A percentile compares a stretch with the other conserved stretches of the same genome.
These are phyloP conservation scores for Hyposoter dolosus DNA, from an alignment of 2,888 invertebrate species.

Conservation along the genomic window DNA sequence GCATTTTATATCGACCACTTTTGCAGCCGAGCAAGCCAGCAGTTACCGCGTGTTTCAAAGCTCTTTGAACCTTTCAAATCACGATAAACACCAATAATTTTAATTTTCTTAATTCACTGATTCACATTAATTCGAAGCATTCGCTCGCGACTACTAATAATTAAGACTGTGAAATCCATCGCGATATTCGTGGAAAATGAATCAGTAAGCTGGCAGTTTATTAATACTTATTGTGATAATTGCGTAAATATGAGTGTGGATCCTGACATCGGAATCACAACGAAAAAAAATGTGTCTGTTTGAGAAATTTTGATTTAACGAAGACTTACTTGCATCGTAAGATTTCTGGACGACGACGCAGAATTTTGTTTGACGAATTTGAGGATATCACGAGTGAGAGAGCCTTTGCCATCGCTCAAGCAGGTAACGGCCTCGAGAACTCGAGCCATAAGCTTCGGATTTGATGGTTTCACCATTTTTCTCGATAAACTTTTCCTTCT, in stretches of 20 bases:
- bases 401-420: slow-evolving; percentile 75
- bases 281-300: neutral
- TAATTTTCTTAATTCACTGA: neutral
- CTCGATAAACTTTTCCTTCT: neutral
- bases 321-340: slow-evolving; percentile 76
- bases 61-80: slow-evolving; percentile 75
- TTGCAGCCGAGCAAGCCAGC: slow-evolving; percentile 76
- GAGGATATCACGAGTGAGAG: slow-evolving; percentile 76
- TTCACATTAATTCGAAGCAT: too few relatives aligned
- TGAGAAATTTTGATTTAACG: neutral
- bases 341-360: slow-evolving; percentile 70
- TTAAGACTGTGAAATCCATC: too few relatives aligned
- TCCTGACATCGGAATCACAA: neutral
- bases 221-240: neutral
- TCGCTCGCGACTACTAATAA: too few relatives aligned
- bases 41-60: slow-evolving; percentile 78
- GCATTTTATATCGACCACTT: slow-evolving; percentile 78
- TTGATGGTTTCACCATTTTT: slow-evolving; percentile 74
- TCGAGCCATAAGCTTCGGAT: slow-evolving; percentile 76
- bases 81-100: neutral
- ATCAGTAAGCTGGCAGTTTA: too few relatives aligned
- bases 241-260: neutral
- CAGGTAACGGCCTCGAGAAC: slow-evolving; percentile 76
- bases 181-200: too few relatives aligned
- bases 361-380: slow-evolving; percentile 72